Base-by-base conservation (phyloP, 1,140 invertebrate genomes). In the Macrocentrus cingulum region DNA sequence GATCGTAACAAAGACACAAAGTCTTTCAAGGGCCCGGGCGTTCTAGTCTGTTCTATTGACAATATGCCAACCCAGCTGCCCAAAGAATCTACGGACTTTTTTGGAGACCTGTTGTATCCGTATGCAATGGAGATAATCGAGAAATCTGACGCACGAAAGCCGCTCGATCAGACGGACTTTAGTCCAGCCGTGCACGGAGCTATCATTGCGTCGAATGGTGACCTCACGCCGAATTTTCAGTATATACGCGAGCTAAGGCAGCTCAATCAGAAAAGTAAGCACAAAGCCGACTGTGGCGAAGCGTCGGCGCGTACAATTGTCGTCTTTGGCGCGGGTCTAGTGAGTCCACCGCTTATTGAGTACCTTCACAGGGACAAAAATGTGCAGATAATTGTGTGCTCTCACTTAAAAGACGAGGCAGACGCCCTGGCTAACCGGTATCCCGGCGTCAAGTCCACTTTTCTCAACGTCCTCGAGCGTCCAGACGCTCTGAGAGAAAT, bases 1-100 rank as follows among this genome's bases (percentile, higher is more conserved):
- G 95, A 99, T 74, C 86, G 95, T 41, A 98, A 99, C 71, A 97
- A 96, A 73, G 93, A 97, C 62, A 95, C 89, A 0, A 97, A 98
- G 69, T 97, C 91, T 84, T 98, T 97, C 75, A 94, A 93, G 79
- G 96, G 96, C 2, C 90, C 92, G 0, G 98, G 98, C 16, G 95
- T 99, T 1, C 79, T 99, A 44, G 95, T 99, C 1, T 99, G 98
- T 74, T 97, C 94, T 2, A 99, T 99, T 59, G 97, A 99, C 79
- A 99, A 99, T 75, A 99, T 99, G 97, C 98, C 98, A 1, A 99
- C 98, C 0, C 98, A 99, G 75, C 81, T 99, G 36, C 98, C 98
- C 0, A 83, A 92, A 34, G 97, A 99, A 76, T 88, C 97, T 0
- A 99, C 97, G 0, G 96, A 99, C 70, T 95, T 96, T 74, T 99